These are phyloP conservation scores for Hydriomena furcata DNA, from an alignment of 2,888 invertebrate species.

Conservation along the genomic window DNA sequence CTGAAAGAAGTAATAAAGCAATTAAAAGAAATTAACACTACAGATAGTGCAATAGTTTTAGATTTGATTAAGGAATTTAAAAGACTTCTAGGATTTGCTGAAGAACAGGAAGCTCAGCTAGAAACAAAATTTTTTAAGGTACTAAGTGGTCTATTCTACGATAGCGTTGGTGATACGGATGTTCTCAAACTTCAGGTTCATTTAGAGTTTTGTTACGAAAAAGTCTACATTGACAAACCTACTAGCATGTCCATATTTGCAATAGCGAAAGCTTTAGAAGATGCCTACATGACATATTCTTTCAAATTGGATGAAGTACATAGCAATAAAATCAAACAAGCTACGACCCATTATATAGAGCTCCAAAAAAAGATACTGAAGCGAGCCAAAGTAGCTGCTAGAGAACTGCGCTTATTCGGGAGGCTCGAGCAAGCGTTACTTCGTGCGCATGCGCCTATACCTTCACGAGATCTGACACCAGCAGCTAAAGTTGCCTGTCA, in stretches of 20 bases:
- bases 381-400: conserved; percentile 81
- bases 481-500: conserved; percentile 4
- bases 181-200: conserved; percentile 83
- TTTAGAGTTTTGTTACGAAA: conserved; percentile 86
- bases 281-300: conserved; percentile 75
- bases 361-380: conserved; percentile 76
- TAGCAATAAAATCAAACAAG: conserved; percentile 73
- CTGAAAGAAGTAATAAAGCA: conserved; percentile 70
- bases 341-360: conserved; percentile 77
- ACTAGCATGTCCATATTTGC: conserved; percentile 78
- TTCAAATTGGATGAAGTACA: conserved; percentile 82
- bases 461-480: conserved; percentile 20
- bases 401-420: conserved; percentile 80
- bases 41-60: conserved; percentile 52
- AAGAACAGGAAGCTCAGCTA: conserved; percentile 75
- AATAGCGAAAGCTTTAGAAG: conserved; percentile 85
- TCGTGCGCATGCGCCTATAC: conserved; percentile 60
- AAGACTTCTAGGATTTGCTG: conserved; percentile 63
- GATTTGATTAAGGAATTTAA: conserved; percentile 57
- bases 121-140: conserved; percentile 81
- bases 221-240: conserved; percentile 82
- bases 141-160: conserved; percentile 81
- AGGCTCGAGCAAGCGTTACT: conserved; percentile 71
- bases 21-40: conserved; percentile 65
- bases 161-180: conserved; percentile 79